Base-by-base conservation (phyloP, 2,113 vertebrate species). In the Phylloscopus whistleri region DNA sequence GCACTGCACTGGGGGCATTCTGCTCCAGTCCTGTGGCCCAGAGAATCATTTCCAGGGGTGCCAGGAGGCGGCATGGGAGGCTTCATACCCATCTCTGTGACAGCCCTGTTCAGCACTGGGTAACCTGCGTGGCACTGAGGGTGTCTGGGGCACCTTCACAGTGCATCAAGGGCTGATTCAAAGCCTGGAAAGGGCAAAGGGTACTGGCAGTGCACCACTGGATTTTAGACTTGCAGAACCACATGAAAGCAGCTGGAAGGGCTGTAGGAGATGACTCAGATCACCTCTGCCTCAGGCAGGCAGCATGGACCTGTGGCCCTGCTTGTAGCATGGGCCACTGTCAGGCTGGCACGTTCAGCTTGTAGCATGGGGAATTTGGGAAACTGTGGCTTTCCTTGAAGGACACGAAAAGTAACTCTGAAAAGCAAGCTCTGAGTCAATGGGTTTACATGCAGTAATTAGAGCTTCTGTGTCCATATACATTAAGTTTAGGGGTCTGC, bases 111-210 rank as follows among this genome's bases (percentile, higher is more conserved):
- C 13, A 1, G 53, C 20, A 19, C 35, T 35, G 16, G 31, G n/a
- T 80, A 49, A n/a, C 7, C 39, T 43, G 16, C 12, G 1, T 2
- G 1, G 27, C 0, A 0, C 74, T 35, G 23, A 59, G 73, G 75
- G 62, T 7, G 1, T 31, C n/a, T 56, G 3, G 1, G 49, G 26
- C n/a, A 63, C 43, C 43, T 67, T 80, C 48, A 16, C 59, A 55
- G 43, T 16, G 7, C 24, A 33, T 51, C 17, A 2, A 13, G 63
- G 67, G 23, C 43, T 70, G 83, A 73, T 73, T 89, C 26, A 62
- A 85, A 68, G 62, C 39, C n/a, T 19, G 4, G 17, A 88, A 27
- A 1, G 33, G 76, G n/a, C 63, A 79, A 87, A 86, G 66, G 30
- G 70, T 26, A 9, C 66, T 64, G 60, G n/a, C n/a, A 43, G 1